Evolutionary conservation across 2,113 vertebrate species (phyloP).

Genomic region (Larimichthys polyactis): DNA sequence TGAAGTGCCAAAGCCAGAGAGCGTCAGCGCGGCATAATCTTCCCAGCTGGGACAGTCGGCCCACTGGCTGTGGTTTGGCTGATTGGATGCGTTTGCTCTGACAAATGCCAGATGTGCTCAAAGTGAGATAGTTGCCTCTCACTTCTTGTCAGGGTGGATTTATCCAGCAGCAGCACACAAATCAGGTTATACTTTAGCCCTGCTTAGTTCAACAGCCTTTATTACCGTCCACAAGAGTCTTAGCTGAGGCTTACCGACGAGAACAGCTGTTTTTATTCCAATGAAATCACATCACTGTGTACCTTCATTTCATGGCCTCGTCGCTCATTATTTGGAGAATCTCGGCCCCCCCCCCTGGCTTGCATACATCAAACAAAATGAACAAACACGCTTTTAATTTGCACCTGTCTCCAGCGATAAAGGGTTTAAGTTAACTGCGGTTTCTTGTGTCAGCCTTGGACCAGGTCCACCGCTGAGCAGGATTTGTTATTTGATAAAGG

Average conservation of each 20-base stretch:
- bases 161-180: slow-evolving; percentile 5
- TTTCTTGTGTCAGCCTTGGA: slow-evolving; percentile 6
- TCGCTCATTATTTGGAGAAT: neutral
- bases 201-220: slow-evolving; percentile 7
- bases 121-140: slow-evolving; percentile 33
- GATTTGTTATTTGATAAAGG: slow-evolving; percentile 36
- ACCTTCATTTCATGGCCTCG: slow-evolving; percentile 14
- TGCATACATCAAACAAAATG: slow-evolving; percentile 42
- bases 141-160: neutral
- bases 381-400: slow-evolving; percentile 54
- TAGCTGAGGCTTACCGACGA: slow-evolving; percentile 15
- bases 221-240: slow-evolving; percentile 17
- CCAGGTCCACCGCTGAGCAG: slow-evolving; percentile 6
- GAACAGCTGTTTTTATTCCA: slow-evolving; percentile 35
- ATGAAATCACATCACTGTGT: neutral
- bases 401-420: slow-evolving; percentile 3
- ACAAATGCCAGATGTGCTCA: slow-evolving; percentile 55
- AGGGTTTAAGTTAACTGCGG: neutral
- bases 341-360: neutral
- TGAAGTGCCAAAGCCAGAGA: slow-evolving; percentile 39
- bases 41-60: slow-evolving; percentile 41
- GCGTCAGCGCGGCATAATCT: slow-evolving; percentile 36
- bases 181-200: neutral
- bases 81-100: slow-evolving; percentile 55
- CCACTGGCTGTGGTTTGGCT: slow-evolving; percentile 42